Conservation (phyloP, 2,888 invertebrate species). For the Lasioglossum figueresi region DNA sequence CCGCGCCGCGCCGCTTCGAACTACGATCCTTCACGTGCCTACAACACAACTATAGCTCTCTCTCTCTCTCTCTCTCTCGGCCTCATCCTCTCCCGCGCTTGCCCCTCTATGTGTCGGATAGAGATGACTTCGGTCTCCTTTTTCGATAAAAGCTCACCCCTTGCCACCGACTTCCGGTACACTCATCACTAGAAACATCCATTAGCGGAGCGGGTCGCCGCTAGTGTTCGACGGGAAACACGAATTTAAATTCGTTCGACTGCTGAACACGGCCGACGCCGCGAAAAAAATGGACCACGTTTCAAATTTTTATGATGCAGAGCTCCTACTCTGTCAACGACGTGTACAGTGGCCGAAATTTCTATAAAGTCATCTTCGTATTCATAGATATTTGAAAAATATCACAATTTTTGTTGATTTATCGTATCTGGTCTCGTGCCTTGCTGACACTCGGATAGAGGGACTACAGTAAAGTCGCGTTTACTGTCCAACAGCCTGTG, state of each 20-base stretch:
- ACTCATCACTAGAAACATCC: slow-evolving; percentile 56
- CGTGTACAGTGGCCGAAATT: no score
- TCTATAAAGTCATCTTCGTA: no score
- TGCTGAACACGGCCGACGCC: not conserved
- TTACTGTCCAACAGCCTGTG: no score
- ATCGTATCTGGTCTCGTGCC: no score
- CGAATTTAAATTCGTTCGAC: slow-evolving; percentile 28
- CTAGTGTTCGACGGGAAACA: slow-evolving; percentile 27
- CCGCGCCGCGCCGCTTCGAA: slow-evolving; percentile 34
- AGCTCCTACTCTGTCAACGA: not conserved
- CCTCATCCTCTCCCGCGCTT: slow-evolving; percentile 24
- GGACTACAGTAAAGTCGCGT: no score
- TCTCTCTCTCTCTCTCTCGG: not conserved
- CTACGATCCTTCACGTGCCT: slow-evolving; percentile 34
- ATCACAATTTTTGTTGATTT: no score
- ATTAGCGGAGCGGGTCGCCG: slow-evolving; percentile 36
- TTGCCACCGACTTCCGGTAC: slow-evolving; percentile 59
- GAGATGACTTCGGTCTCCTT: slow-evolving; percentile 54
- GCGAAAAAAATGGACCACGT: not conserved
- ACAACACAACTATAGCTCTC: not conserved
- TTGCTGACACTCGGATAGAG: no score
- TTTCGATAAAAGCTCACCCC: slow-evolving; percentile 62
- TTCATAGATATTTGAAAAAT: no score
- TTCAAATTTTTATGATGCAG: not conserved
- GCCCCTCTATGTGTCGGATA: slow-evolving; percentile 40